These are phyloP conservation scores for Heliocidaris tuberculata DNA, from an alignment of 35 echinoderm and acorn worm genomes.

Conservation along the genomic window DNA sequence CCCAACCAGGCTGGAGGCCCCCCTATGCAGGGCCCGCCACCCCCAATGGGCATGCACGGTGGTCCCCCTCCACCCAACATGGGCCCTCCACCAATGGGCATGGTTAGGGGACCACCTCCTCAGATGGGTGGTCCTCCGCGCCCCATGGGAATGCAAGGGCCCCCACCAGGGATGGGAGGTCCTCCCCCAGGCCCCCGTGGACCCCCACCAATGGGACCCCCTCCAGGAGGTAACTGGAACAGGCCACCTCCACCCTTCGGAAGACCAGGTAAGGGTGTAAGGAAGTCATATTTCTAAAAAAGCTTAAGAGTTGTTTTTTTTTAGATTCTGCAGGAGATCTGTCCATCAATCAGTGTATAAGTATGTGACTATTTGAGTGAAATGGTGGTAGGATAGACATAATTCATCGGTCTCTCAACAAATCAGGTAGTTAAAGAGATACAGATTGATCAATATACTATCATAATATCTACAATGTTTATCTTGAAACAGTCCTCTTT, in stretches of 20 bases:
- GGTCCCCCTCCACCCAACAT: conserved; percentile 18
- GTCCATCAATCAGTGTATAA: no score
- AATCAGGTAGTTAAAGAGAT: no score
- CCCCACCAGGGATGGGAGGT: conserved; percentile 15
- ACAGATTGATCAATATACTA: no score
- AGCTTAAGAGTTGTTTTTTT: no score
- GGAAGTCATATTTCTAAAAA: background rate
- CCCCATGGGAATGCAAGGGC: background rate
- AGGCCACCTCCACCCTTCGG: conserved; percentile 22
- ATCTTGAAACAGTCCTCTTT: no score
- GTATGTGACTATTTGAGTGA: no score
- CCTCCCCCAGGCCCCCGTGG: conserved; percentile 22
- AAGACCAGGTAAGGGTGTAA: conserved; percentile 15
- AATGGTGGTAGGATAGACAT: no score
- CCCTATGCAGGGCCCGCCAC: background rate
- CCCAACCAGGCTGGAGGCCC: background rate
- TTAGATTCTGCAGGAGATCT: no score
- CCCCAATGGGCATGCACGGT: conserved; percentile 16
- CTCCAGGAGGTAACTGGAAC: conserved; percentile 30
- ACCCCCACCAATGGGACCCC: conserved; percentile 23
- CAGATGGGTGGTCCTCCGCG: conserved; percentile 23
- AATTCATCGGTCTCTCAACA: no score
- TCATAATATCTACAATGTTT: no score
- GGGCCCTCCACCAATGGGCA: conserved; percentile 40
- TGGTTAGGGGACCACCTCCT: background rate